Percentiles rank a stretch among this genome's conserved stretches.
These are phyloP conservation scores for Hiodon tergisus DNA, from an alignment of 2,113 vertebrate species.

Conservation along the genomic window DNA sequence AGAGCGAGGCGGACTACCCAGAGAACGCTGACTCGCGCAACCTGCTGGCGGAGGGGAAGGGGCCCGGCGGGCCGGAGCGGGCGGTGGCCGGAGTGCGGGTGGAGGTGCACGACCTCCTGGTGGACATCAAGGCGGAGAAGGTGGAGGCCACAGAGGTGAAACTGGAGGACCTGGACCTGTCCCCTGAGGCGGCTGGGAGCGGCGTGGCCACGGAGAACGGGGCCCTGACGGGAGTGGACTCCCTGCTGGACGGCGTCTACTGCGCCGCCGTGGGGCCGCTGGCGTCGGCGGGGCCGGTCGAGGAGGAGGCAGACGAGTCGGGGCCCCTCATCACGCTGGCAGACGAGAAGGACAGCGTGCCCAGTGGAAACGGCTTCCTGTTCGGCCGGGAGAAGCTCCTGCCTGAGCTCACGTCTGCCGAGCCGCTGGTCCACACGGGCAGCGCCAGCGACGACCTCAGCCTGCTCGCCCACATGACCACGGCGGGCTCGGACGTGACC, in stretches of 20 bases:
- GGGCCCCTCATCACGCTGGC: slow-evolving; percentile 92
- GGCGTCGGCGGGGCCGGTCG: slow-evolving; percentile 70
- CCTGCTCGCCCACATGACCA: slow-evolving; percentile 86
- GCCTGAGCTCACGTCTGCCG: slow-evolving; percentile 80
- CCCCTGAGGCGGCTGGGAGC: slow-evolving; percentile 83
- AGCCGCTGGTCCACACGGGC: slow-evolving; percentile 67
- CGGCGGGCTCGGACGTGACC: slow-evolving; percentile 75
- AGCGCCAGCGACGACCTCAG: slow-evolving; percentile 89
- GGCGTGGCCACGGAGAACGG: slow-evolving; percentile 83
- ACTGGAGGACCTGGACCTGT: slow-evolving; percentile 93
- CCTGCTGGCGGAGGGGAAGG: slow-evolving; percentile 83
- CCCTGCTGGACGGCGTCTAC: slow-evolving; percentile 89
- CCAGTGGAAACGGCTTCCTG: slow-evolving; percentile 84
- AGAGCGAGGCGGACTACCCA: slow-evolving; percentile 90
- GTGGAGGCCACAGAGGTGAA: slow-evolving; percentile 98
- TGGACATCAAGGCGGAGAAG: slow-evolving; percentile 96
- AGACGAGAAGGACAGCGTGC: slow-evolving; percentile 91
- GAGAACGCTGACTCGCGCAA: slow-evolving; percentile 79
- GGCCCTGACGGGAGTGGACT: slow-evolving; percentile 89
- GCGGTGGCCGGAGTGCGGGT: slow-evolving; percentile 76
- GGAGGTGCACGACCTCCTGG: slow-evolving; percentile 90
- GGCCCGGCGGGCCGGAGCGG: slow-evolving; percentile 64
- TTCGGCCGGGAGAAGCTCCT: slow-evolving; percentile 96
- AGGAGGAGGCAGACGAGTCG: slow-evolving; percentile 73
- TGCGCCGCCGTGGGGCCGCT: slow-evolving; percentile 87